Evolutionary conservation across 2,888 invertebrate genomes (phyloP).

Genomic region (Hydraecia micacea): DNA sequence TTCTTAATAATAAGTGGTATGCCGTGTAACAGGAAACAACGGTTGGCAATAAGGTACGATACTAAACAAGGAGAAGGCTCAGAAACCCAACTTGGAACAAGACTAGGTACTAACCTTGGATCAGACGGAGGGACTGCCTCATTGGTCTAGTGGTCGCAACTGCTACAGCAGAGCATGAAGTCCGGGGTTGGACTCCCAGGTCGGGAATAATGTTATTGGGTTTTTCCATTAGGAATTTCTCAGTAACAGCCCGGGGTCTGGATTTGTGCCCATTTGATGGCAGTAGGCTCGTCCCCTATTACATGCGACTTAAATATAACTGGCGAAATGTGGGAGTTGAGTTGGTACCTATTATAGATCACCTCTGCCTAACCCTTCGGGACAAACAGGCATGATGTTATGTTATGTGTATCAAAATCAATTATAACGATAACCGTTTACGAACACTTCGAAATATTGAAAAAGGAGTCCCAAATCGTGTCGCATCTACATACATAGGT

Average conservation of each 20-base stretch:
- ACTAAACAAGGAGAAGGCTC: not conserved
- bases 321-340: not conserved
- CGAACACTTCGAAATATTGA: not conserved
- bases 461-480: not conserved
- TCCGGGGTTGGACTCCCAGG: not conserved
- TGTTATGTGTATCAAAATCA: too few relatives aligned
- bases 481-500: not conserved
- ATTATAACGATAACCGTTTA: too few relatives aligned
- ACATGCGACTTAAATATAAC: not conserved
- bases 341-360: not conserved
- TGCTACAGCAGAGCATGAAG: not conserved
- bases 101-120: not conserved
- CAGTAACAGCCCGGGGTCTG: not conserved
- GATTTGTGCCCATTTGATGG: not conserved
- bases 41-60: constrained; percentile 46
- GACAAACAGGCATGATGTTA: too few relatives aligned
- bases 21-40: constrained; percentile 57
- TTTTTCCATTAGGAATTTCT: not conserved
- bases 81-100: constrained; percentile 37
- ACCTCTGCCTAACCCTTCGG: not conserved
- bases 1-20: constrained; percentile 51
- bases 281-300: not conserved
- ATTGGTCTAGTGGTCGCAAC: not conserved
- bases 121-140: not conserved
- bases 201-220: not conserved